phyloP scores from a whole-genome alignment of 2,113 vertebrate genomes.

The Nothocercus nigrocapillus region DNA sequence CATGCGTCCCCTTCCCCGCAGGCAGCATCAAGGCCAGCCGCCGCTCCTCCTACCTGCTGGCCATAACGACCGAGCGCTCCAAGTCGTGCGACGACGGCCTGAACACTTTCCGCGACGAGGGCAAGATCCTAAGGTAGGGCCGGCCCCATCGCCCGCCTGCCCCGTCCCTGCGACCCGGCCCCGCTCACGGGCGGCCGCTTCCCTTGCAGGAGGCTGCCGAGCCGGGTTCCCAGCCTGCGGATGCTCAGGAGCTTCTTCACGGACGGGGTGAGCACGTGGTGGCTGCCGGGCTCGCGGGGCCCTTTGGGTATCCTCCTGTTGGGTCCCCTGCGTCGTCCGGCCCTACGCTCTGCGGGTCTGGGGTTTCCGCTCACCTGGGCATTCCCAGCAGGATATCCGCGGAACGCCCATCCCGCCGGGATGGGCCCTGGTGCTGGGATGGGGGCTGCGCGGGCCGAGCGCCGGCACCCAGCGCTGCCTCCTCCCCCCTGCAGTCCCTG shows the following conservation, averaged over 20 bases:
- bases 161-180: accelerated
- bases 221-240: conserved; percentile 87
- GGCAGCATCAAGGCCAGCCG: conserved; percentile 93
- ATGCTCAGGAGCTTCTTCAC: conserved; percentile 94
- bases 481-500: conserved; percentile 83
- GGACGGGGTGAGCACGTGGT: conserved; percentile 86
- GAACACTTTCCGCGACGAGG: conserved; percentile 92
- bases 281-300: background rate
- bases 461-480: background rate
- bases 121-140: conserved; percentile 79
- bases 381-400: no score
- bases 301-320: accelerated
- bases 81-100: conserved; percentile 98
- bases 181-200: conserved; percentile 31
- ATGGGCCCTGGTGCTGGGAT: no score
- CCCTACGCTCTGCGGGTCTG: no score
- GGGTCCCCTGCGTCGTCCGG: background rate
- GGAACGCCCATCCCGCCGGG: no score
- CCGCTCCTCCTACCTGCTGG: conserved; percentile 97
- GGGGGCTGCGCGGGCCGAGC: background rate
- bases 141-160: background rate
- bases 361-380: background rate
- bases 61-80: conserved; percentile 95
- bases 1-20: conserved; percentile 57
- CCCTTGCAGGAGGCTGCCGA: conserved; percentile 87